These are phyloP conservation scores for Dolichotis patagonum DNA, from an alignment of 2,113 vertebrate genomes.

Conservation along the genomic window DNA sequence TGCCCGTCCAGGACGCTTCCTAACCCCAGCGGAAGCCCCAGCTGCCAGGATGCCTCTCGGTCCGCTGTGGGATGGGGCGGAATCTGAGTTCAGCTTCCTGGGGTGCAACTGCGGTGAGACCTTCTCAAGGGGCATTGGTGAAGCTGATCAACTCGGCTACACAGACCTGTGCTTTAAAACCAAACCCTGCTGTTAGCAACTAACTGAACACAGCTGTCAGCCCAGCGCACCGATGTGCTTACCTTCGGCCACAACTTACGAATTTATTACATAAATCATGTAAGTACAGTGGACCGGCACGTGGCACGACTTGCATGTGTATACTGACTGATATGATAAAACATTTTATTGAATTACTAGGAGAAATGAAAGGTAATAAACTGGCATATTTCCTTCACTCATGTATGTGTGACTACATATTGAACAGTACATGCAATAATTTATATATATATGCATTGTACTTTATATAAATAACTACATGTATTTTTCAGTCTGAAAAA, in stretches of 20 bases:
- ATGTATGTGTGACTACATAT: neutral
- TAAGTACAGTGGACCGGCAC: neutral
- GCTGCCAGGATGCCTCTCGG: too few relatives aligned
- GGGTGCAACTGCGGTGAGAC: neutral
- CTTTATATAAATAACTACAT: neutral
- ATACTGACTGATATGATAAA: neutral
- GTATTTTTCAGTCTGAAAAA: neutral
- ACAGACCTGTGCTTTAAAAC: neutral
- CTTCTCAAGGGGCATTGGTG: neutral
- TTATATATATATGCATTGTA: neutral
- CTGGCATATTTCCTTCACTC: neutral
- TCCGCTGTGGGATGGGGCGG: neutral
- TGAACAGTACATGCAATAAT: neutral
- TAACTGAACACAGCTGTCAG: neutral
- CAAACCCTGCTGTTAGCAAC: neutral
- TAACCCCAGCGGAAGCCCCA: too few relatives aligned
- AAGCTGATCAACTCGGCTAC: neutral
- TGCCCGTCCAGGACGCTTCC: neutral
- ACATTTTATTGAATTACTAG: neutral
- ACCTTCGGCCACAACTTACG: neutral
- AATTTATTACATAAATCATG: neutral
- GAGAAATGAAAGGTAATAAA: neutral
- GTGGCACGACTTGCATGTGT: neutral
- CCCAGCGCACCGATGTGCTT: neutral
- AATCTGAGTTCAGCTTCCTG: neutral